Conservation (phyloP, 2,888 invertebrate species). For the Poecilus cupreus region DNA sequence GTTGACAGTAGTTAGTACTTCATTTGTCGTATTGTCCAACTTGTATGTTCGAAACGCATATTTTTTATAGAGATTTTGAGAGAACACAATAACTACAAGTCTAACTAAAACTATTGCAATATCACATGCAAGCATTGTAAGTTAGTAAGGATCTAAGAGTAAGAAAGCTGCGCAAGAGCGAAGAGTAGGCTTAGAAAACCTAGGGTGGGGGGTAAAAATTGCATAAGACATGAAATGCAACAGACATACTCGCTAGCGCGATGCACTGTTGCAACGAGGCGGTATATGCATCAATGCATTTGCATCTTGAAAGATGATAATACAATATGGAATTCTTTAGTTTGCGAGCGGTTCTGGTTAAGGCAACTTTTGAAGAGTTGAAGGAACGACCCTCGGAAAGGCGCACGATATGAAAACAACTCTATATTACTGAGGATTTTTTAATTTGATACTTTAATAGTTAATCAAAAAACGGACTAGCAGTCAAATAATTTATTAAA, state of each 20-base stretch:
- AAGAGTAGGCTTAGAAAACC: constrained; percentile 56
- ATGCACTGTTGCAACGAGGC: constrained; percentile 4
- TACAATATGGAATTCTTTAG: neutral
- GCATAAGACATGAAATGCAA: constrained; percentile 59
- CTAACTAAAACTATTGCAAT: constrained; percentile 46
- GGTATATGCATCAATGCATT: neutral
- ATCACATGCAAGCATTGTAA: constrained; percentile 52
- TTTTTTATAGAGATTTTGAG: neutral
- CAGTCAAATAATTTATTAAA: no score
- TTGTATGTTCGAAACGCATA: neutral
- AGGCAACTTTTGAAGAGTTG: no score
- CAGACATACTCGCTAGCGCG: constrained; percentile 30
- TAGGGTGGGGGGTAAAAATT: constrained; percentile 58
- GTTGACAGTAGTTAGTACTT: neutral
- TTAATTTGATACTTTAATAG: no score
- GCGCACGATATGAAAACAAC: no score
- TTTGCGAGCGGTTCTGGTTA: neutral
- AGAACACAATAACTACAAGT: neutral
- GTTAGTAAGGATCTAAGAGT: constrained; percentile 41
- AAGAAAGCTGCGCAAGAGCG: constrained; percentile 33
- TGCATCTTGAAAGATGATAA: neutral
- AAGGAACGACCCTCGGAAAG: no score
- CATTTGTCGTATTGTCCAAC: no score
- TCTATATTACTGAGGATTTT: no score
- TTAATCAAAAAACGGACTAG: no score